Evolutionary conservation across 2,113 vertebrate genomes (phyloP), one percentile per base, ranked within the genome.

Genomic region (Triplophysa rosa): DNA sequence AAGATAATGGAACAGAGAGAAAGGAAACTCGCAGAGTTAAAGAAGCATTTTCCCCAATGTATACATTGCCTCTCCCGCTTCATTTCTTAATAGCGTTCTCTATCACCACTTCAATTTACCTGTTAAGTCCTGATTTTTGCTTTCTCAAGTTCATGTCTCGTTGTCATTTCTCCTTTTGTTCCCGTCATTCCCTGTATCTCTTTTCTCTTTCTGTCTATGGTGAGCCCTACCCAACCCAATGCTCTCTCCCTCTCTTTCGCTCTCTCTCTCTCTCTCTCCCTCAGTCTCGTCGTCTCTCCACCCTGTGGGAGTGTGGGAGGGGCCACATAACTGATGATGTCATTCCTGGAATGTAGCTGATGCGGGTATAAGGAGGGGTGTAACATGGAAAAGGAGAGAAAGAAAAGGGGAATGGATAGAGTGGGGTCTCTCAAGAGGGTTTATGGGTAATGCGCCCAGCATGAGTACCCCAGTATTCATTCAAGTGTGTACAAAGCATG

Each of bases 321-420:
- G 86, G 92, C 89, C 80, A 89, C 84, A 87, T 88, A 81, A 66
- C 80, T 85, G 86, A 83, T 91, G 93, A 93, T 92, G 94, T 94
- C 92, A 93, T 90, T 89, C 87, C 19, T 92, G 92, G 92, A 93
- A 92, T 92, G 91, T 86, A 87, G 88, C 84, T 89, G 89, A 91
- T 88, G 86, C 80, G 84, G 87, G 84, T 85, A 62, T 24, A 85
- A 79, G 80, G 84, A 79, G 84, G 79, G 80, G 76, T 80, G 66
- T 87, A 82, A 89, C 84, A 88, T 88, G 54, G 62, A n/a, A 37
- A 73, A 62, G 56, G n/a, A 76, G 19, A 67, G 37, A 64, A 68
- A 86, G 80, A 79, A 73, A 81, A 37, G 61, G 80, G 73, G 78
- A 70, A 81, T 14, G 40, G 47, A 64, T 24, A 40, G 58, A n/a